Evolutionary conservation across 2,888 invertebrate genomes (phyloP), one percentile per base, ranked within the genome.

Genomic region (Parnassius apollo): DNA sequence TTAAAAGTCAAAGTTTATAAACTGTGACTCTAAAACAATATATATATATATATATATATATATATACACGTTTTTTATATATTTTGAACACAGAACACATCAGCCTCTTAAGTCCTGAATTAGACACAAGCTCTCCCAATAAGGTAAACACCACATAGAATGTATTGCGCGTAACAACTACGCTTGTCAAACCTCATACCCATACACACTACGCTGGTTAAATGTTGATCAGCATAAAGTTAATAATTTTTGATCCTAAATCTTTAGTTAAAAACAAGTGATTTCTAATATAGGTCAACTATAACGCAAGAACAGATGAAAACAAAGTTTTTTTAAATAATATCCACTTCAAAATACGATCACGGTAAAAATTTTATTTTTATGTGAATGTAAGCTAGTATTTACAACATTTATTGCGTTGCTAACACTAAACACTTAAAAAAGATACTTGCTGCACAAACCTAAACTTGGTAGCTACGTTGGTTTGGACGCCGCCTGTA

Each of bases 211-310:
- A 35, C 1, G 35, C 4, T 35, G 35, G 7, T 35, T 7, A 35
- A 4, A 1, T 35, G 4, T 35, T 7, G 35, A 35, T 35, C 35
- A 35, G 35, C 35, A 7, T 7, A 35, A 35, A 35, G 35, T 0
- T 35, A 7, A 0, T 35, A 35, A 7, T 35, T 4, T 35, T 35
- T 35, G 35, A 35, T 35, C 35, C 35, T 35, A 59, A 46, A 10
- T 10, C 59, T 51, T 63, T 55, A 55, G 51, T 63, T 59, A 59
- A 56, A 63, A 63, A 63, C 3, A 49, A 11, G 44, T 44, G 59
- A 63, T 59, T 59, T 63, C 63, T 59, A 59, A 63, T 59, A 59
- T 51, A n/a, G n/a, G n/a, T n/a, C n/a, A n/a, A n/a, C 59, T 59
- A 42, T 55, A 63, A 50, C 45, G 11, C 63, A 63, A 63, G 63